Evolutionary conservation across 1,140 invertebrate species (phyloP).

Genomic region (Drosophila parabipectinata): DNA sequence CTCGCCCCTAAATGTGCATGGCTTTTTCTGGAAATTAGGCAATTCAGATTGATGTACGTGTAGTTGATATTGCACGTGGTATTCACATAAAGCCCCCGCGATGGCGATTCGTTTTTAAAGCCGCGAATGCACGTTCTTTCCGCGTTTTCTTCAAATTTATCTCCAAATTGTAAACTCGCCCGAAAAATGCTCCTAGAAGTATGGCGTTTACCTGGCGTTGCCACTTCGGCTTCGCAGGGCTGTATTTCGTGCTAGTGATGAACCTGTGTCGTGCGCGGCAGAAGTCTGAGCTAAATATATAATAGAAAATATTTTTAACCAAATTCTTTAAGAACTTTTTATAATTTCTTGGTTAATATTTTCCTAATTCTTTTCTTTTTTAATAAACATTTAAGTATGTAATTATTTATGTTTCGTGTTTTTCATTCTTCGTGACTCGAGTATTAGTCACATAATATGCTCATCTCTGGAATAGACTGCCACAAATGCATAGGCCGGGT

Average conservation of each 20-base stretch:
- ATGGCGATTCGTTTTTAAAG: constrained; percentile 28
- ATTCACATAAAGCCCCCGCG: constrained; percentile 25
- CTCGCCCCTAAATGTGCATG: constrained; percentile 28
- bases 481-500: not conserved
- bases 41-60: constrained; percentile 22
- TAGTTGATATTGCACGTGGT: constrained; percentile 29
- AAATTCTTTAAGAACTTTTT: too few species aligned
- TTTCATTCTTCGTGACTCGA: not conserved
- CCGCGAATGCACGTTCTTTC: constrained; percentile 44
- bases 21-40: constrained; percentile 42
- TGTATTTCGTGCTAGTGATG: constrained; percentile 31
- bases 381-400: too few species aligned
- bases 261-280: not conserved
- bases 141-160: constrained; percentile 43
- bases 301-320: too few species aligned
- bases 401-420: not conserved
- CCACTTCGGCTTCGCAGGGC: constrained; percentile 57
- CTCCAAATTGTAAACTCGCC: constrained; percentile 60
- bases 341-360: not conserved
- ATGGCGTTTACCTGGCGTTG: constrained; percentile 72
- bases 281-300: too few species aligned
- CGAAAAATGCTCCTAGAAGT: constrained; percentile 76
- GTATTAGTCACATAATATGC: not conserved
- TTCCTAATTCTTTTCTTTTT: not conserved
- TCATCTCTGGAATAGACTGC: constrained; percentile 13